Base-by-base conservation (phyloP, 2,113 vertebrate genomes). In the Podarcis raffonei region DNA sequence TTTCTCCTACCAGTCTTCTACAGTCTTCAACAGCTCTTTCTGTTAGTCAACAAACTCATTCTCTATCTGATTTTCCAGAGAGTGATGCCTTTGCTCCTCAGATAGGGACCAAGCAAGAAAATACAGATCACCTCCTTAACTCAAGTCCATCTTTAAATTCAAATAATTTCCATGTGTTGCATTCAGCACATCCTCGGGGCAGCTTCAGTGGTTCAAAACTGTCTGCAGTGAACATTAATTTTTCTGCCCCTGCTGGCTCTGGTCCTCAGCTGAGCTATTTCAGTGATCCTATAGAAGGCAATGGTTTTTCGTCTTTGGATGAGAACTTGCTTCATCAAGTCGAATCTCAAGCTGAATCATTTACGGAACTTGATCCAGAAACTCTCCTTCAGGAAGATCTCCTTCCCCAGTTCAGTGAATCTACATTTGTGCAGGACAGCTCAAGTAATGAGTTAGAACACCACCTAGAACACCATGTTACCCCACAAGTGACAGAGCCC, bases 371-470 rank as follows among this genome's bases (percentile, higher is more conserved):
- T 89, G 98, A 98, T 84, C 97, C 98, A 0, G 98, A 98, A 68
- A 97, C 98, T 93, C 98, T 99, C 75, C 96, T 99, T 90, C 98
- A 97, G 83, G 98, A 98, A 92, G 97, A 97, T 84, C 97, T 99
- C 5, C 96, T 99, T 89, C 98, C 98, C 4, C 98, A 99, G 87
- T 98, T 99, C 1, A 98, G 98, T 87, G 98, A 97, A 69, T 94
- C 98, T 83, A 94, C 97, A 0, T 98, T 99, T 92, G 98, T 97
- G 94, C 98, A 98, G 89, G 97, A 97, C 87, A 95, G 95, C 93
- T 95, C 97, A 89, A 96, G 95, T 94, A 96, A 97, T 78, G 95
- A 97, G 88, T 94, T 97, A 89, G 96, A 97, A 85, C 97, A 96
- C 90, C 96, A 97, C 65, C 94, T 97, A n/a, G 96, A 97, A 32